Base-by-base conservation (phyloP, 2,888 invertebrate genomes). In the Synanthedon formicaeformis region DNA sequence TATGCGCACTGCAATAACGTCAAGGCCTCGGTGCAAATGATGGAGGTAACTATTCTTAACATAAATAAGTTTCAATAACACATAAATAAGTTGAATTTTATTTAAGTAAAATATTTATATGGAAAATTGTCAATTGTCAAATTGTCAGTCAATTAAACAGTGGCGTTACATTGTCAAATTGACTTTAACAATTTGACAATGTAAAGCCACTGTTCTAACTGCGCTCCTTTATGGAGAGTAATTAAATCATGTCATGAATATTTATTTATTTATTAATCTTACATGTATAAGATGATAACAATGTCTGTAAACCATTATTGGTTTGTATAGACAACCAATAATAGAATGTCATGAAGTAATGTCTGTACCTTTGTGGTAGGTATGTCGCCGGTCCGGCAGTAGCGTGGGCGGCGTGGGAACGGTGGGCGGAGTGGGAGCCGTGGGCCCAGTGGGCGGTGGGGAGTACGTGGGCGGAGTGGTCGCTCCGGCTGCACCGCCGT, bases 1-100 rank as follows among this genome's bases (percentile, higher is more conserved):
- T 98, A 97, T 83, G 96, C 97, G 12, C 97, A 98, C 75, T 97
- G 97, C 78, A 96, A 96, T 85, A 97, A 97, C 81, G 97, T 98
- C 23, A 98, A 98, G 82, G 96, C 97, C 18, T 96, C 96, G 69
- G 96, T 98, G 14, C 96, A 97, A 78, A 97, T 98, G 94, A 98
- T 98, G 98, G 98, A 98, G 88, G 91, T 92, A 70, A 55, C 90
- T 1, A 34, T 34, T 34, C 23, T 23, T 2, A 18, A 23, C 18
- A 23, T 4, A 23, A 4, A 23, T 4, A 23, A 23, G 18, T 18
- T 3, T 23, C 11, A n/a, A 45, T 50, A 50, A 14, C 50, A 23
- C 5, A 23, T 23, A 23, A 23, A 23, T 23, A 23, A 23, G 5
- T 23, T 23, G 23, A 13, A 13, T 45, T 13, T 45, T 45, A 45